Evolutionary conservation across 2,888 invertebrate species (phyloP), one percentile per base, ranked within the genome.

Genomic region (Orthosia gothica): DNA sequence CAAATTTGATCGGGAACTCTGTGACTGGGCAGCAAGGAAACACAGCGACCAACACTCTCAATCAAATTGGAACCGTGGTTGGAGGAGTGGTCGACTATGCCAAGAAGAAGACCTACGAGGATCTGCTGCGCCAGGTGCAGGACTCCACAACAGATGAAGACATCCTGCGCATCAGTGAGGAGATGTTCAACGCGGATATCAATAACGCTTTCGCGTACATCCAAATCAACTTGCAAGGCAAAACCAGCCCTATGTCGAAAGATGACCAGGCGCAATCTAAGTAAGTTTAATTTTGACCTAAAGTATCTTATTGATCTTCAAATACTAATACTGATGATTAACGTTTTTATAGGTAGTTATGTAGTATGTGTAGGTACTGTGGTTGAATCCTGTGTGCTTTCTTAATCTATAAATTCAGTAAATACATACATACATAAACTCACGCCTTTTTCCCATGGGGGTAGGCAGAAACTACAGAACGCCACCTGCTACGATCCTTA

Each of bases 201-300:
- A 98, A 98, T 92, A 98, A 98, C 90, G 98, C 98, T n/a, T 96
- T 98, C 67, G 97, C 94, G 88, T 97, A 97, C 88, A 97, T 98
- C 62, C 97, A 97, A 50, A 94, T 98, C 50, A 98, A 98, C 93
- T 93, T 97, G 80, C 98, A 98, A 94, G 98, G 98, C 77, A 97
- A 97, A 92, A 98, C 98, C 12, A 97, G 97, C 32, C 97, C 98
- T 62, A 97, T 97, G 88, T 98, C 97, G 49, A 96, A 96, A 79
- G 97, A 94, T 67, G 98, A 98, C 91, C 97, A 98, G 91, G 98
- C 98, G 15, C 97, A 98, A 74, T 92, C 97, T 88, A 98, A 97
- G 98, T 98, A 97, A 97, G 97, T 94, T 77, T 70, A 72, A 40
- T 66, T 67, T 45, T 54, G 18, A n/a, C 2, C 7, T 63, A 26